A percentile compares a stretch with the other conserved stretches of the same genome.
Evolutionary conservation across 2,888 invertebrate species (phyloP).

Genomic region (Ophonus ardosiacus): DNA sequence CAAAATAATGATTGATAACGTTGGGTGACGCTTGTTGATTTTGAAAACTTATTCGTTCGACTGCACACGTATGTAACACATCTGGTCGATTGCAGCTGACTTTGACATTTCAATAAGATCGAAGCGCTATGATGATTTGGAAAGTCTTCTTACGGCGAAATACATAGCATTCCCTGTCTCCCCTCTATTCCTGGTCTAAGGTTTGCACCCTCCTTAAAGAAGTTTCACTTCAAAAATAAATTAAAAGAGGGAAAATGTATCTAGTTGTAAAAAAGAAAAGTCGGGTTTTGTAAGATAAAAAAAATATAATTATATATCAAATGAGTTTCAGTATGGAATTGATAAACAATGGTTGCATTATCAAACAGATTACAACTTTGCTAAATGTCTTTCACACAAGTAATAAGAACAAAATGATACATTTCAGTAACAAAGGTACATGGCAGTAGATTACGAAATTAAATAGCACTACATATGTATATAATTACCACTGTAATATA

Average conservation of each 20-base stretch:
- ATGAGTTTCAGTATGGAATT: constrained; percentile 56
- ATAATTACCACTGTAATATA: constrained; percentile 56
- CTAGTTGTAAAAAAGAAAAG: constrained; percentile 30
- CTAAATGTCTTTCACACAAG: constrained; percentile 47
- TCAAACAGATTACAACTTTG: constrained; percentile 50
- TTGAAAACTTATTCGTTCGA: too few relatives aligned
- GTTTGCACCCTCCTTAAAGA: too few relatives aligned
- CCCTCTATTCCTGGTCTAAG: too few relatives aligned
- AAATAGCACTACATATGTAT: constrained; percentile 54
- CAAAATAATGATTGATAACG: too few relatives aligned
- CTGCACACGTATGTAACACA: too few relatives aligned
- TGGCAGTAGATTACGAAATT: constrained; percentile 61
- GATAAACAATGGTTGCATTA: constrained; percentile 53
- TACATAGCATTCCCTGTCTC: too few relatives aligned
- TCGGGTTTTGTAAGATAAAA: constrained; percentile 49
- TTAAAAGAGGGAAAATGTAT: not conserved
- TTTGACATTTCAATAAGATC: too few relatives aligned
- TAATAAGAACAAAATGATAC: constrained; percentile 52
- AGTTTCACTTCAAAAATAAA: not conserved
- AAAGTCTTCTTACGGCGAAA: too few relatives aligned
- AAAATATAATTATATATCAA: constrained; percentile 60
- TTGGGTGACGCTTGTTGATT: too few relatives aligned
- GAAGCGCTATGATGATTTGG: too few relatives aligned
- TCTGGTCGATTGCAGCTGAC: too few relatives aligned
- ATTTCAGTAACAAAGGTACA: constrained; percentile 57